Base-by-base conservation (phyloP, 2,113 vertebrate genomes). In the Pseudorectes ferrugineus region DNA sequence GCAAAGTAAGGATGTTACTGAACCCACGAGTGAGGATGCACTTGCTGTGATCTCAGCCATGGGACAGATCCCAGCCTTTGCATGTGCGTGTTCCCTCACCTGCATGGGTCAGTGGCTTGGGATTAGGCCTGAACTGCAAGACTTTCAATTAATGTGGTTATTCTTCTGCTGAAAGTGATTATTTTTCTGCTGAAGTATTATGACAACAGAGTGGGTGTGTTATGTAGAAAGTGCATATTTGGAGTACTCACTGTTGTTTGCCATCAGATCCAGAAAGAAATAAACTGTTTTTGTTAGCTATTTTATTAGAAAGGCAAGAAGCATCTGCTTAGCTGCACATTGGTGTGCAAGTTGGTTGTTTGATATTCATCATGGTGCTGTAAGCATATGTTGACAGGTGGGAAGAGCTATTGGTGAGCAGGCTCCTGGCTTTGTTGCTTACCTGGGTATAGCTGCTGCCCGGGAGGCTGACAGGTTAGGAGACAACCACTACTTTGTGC, bases 301-400 rank as follows among this genome's bases (percentile, higher is more conserved):
- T 92, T 95, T 94, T 82, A 78, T 85, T 85, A 73, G 70, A 93
- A 91, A 87, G 73, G 88, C 71, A 67, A 88, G 85, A 76, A 90
- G 78, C 93, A 96, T 89, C 96, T 97, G 94, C 65, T 65, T 89
- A 58, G 57, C 61, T 94, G 70, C 79, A 75, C 18, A 49, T 72
- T 88, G 77, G 78, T 92, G 85, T 79, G 51, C 89, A 80, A n/a
- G 71, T 67, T 84, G 88, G 82, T 88, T 94, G 91, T 72, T 97
- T 97, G 94, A 54, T 92, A 95, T 91, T 97, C 76, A 81, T 97
- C 87, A 68, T 78, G 93, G 88, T 81, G 51, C 88, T 95, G 58
- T 96, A 95, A 97, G 94, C 92, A 92, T 97, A 88, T 96, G 65
- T 83, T 97, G 96, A 83, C 93, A 96, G 87, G 94, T 96, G 74